A percentile compares a stretch with the other conserved stretches of the same genome.
Conservation (phyloP, 2,797 vertebrate genomes). For the Onychomys leucogaster region DNA sequence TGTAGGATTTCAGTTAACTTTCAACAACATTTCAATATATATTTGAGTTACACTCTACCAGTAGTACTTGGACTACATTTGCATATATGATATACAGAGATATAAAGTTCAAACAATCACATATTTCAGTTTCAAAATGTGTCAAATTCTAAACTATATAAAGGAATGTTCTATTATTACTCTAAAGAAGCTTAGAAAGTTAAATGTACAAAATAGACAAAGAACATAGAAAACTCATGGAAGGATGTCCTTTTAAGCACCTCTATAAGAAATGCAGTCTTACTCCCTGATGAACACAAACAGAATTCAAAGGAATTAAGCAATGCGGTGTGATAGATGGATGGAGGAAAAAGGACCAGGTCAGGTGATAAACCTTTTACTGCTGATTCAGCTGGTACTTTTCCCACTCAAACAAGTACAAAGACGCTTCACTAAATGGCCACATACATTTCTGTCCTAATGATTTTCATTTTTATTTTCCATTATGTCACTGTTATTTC, state of each 20-base stretch:
- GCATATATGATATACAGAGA: not conserved
- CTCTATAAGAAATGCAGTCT: conserved; percentile 9
- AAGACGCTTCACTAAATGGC: not conserved
- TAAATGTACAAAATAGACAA: not conserved
- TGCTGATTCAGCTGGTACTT: conserved; percentile 12
- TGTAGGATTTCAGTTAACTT: conserved; percentile 41
- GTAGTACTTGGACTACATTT: not conserved
- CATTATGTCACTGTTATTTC: conserved; percentile 28
- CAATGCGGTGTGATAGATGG: conserved; percentile 19
- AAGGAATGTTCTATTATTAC: not conserved
- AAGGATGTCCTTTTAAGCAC: not conserved
- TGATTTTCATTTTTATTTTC: conserved; percentile 50
- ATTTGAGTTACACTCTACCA: not conserved
- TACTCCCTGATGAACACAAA: not conserved
- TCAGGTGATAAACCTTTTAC: conserved; percentile 17
- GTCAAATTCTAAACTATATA: not conserved
- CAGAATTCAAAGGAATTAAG: conserved; percentile 35
- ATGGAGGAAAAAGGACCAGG: not conserved
- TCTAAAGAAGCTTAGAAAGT: conserved; percentile 42
- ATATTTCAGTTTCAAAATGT: conserved; percentile 9
- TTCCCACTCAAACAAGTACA: not conserved
- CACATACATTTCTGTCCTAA: not conserved
- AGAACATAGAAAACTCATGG: not conserved
- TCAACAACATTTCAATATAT: not conserved
- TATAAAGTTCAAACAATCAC: conserved; percentile 15